These are phyloP conservation scores for Cyphomyrmex costatus DNA, from an alignment of 1,140 invertebrate genomes.

Conservation along the genomic window DNA sequence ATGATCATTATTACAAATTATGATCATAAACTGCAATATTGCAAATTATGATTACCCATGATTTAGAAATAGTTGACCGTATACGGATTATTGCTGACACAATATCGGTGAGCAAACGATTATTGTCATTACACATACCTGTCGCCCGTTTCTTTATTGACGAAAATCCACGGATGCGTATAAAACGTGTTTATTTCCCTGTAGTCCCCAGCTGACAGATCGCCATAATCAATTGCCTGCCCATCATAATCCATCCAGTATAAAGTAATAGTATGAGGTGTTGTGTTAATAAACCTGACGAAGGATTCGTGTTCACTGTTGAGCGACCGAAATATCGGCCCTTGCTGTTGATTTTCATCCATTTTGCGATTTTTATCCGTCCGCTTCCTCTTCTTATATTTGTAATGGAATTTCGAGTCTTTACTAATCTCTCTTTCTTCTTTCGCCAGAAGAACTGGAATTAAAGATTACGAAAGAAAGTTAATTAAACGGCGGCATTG, in stretches of 20 bases:
- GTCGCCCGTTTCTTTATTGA: constrained; percentile 89
- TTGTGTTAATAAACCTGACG: constrained; percentile 91
- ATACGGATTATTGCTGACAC: neutral
- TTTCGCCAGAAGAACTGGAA: constrained; percentile 45
- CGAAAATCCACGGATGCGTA: constrained; percentile 92
- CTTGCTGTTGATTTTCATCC: constrained; percentile 51
- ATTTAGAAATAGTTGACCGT: neutral
- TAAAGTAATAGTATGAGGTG: constrained; percentile 88
- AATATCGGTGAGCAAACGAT: neutral
- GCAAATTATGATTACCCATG: neutral
- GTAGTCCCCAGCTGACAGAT: constrained; percentile 85
- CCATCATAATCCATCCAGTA: constrained; percentile 93
- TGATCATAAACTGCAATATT: neutral
- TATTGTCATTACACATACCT: constrained; percentile 76
- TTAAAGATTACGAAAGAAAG: constrained; percentile 44
- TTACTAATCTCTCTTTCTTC: constrained; percentile 47
- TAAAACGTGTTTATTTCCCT: constrained; percentile 91
- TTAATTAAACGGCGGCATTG: constrained; percentile 47
- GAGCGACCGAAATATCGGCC: constrained; percentile 82
- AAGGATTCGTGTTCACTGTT: constrained; percentile 87
- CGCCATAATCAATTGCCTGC: constrained; percentile 87
- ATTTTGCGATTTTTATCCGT: constrained; percentile 33
- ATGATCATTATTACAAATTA: neutral
- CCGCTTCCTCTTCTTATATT: constrained; percentile 48
- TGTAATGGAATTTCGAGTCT: constrained; percentile 70